Evolutionary conservation across 1,140 invertebrate genomes (phyloP), one percentile per base, ranked within the genome.

Genomic region (Aradophagus sp.): DNA sequence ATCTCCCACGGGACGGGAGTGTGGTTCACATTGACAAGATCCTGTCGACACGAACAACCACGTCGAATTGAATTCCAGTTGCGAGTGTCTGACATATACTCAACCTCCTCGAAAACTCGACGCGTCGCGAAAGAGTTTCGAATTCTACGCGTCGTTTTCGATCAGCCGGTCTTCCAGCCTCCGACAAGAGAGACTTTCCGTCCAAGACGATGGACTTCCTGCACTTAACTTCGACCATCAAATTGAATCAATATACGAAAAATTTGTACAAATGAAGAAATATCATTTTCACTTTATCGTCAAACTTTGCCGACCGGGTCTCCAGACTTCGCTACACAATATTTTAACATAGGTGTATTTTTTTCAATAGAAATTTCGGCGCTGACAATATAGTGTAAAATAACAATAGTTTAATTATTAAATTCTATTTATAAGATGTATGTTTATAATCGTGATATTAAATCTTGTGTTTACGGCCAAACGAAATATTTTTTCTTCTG

Each of bases 61-160:
- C 61, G 68, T 55, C 66, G 74, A 77, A 79, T 79, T 77, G 72
- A 79, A 77, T 77, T 70, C 63, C 29, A 61, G 44, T 70, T 63
- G 58, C 58, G 53, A 65, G 48, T 71, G 55, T 36, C 59, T 71
- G 59, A 55, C 68, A 71, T 59, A 71, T 59, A 65, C 53, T 52
- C 56, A 56, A 38, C 58, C 67, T 45, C 50, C 36, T 38, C 15
- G 45, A 56, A 58, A 63, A 63, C 44, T 62, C 50, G 29, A 6
- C 11, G 45, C 39, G 38, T 63, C 52, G 39, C 39, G 16, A 48
- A 56, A 59, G 59, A 65, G 52, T 71, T 71, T 59, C 59, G 59
- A 63, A 71, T 71, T 63, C 41, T 36, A 35, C 13, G 31, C 45
- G 38, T 45, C 53, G 44, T 58, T 70, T 63, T 42, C 42, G 31